phyloP scores from a whole-genome alignment of 2,888 invertebrate species.

The Endotricha flammealis region DNA sequence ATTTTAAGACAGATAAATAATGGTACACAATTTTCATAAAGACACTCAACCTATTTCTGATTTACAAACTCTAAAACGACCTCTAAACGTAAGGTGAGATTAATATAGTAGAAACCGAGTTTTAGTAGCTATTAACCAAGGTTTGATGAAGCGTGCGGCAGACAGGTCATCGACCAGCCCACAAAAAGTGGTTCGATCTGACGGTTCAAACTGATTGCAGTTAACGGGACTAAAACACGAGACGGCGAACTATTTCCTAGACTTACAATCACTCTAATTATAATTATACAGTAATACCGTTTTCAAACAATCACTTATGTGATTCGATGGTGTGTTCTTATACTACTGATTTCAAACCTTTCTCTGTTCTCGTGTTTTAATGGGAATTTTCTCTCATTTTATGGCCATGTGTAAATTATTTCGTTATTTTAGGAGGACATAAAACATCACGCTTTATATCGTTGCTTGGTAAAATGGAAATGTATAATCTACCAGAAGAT shows the following conservation, averaged over 20 bases:
- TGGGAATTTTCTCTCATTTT: too few relatives aligned
- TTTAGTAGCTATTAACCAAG: slow-evolving; percentile 7
- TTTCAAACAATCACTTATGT: too few relatives aligned
- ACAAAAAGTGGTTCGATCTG: slow-evolving; percentile 42
- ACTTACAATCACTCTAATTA: slow-evolving; percentile 33
- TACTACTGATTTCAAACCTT: too few relatives aligned
- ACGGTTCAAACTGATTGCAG: slow-evolving; percentile 37
- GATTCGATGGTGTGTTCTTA: too few relatives aligned
- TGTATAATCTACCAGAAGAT: too few relatives aligned
- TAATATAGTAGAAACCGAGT: slow-evolving; percentile 7
- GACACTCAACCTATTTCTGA: not conserved
- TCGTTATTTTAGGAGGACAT: too few relatives aligned
- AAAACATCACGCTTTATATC: too few relatives aligned
- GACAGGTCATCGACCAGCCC: slow-evolving; percentile 40
- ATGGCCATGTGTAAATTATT: too few relatives aligned
- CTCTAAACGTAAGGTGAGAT: slow-evolving; percentile 6
- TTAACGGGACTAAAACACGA: slow-evolving; percentile 43
- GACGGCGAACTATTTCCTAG: slow-evolving; percentile 38
- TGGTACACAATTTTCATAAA: not conserved
- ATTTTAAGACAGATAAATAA: too few relatives aligned
- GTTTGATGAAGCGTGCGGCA: slow-evolving; percentile 21
- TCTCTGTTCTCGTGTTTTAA: too few relatives aligned
- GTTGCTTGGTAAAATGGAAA: too few relatives aligned
- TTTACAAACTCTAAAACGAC: not conserved
- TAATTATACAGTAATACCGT: slow-evolving; percentile 11